A percentile compares a stretch with the other conserved stretches of the same genome.
Evolutionary conservation across 1,140 invertebrate species (phyloP).

Genomic region (Bombus difficillimus): DNA sequence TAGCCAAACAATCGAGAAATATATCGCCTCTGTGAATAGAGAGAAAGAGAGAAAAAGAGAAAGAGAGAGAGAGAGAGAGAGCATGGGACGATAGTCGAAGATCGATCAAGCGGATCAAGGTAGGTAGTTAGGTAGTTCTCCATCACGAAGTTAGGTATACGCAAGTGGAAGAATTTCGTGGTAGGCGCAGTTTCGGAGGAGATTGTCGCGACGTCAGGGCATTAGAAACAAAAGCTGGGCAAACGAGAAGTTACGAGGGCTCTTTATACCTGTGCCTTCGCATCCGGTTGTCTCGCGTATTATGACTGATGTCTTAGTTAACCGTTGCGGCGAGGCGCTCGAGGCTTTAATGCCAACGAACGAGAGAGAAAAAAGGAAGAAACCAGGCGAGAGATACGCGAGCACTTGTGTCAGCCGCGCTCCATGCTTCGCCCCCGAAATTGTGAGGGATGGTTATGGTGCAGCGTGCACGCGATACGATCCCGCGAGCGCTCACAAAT

Average conservation of each 20-base stretch:
- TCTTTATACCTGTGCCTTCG: constrained; percentile 59
- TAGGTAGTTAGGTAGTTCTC: constrained; percentile 4
- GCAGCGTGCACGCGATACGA: constrained; percentile 52
- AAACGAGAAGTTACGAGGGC: constrained; percentile 72
- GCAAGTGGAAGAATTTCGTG: neutral
- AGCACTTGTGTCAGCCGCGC: constrained; percentile 50
- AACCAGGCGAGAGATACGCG: constrained; percentile 54
- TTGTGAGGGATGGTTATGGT: constrained; percentile 70
- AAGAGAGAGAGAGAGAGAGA: too few species aligned
- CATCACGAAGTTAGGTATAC: constrained; percentile 37
- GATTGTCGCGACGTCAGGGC: constrained; percentile 40
- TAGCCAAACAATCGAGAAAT: neutral
- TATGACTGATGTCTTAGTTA: constrained; percentile 71
- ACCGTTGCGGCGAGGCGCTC: constrained; percentile 50
- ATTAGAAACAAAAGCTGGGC: constrained; percentile 67
- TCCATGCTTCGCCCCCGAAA: constrained; percentile 47
- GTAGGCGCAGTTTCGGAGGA: constrained; percentile 32
- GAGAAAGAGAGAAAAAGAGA: neutral
- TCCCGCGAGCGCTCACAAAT: constrained; percentile 58
- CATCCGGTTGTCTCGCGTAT: constrained; percentile 70
- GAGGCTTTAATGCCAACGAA: constrained; percentile 58
- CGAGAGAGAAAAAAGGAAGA: constrained; percentile 9
- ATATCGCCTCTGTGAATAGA: neutral
- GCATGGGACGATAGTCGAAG: neutral
- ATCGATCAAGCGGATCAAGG: neutral